Base-by-base conservation (phyloP, 2,888 invertebrate species). In the Dasysyrphus albostriatus region DNA sequence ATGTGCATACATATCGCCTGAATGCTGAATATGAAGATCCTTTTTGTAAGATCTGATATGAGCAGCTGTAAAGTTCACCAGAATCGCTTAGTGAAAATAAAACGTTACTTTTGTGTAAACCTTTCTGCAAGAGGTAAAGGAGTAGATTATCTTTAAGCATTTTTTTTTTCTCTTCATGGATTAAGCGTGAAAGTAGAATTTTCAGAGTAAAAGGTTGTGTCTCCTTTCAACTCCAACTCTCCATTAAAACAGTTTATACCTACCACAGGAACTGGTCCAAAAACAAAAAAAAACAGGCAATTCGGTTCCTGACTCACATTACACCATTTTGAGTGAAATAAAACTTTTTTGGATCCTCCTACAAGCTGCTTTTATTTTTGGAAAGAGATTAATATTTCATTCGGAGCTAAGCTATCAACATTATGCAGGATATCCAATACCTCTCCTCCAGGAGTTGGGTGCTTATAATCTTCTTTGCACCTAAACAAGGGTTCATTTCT, bases 311-410 rank as follows among this genome's bases (percentile, higher is more conserved):
- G 19, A 34, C 34, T 49, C 49, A 37, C 49, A 67, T 67, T 67
- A 67, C 67, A 67, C 19, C 47, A 37, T 49, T 49, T 67, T 67
- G 67, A 19, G 16, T 34, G 19, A 19, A 49, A 49, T 37, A 49
- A 67, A 67, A 67, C n/a, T 19, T 69, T 34, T 69, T 54, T 9
- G 29, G n/a, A 34, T 39, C 10, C 29, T 10, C 5, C 24, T 54
- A n/a, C 6, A 19, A 51, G 19, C 8, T 42, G 39, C 42, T 39
- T 3, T 44, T 29, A 9, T 47, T 47, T 65, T 32, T 47, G 29
- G 54, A 37, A 51, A 24, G 29, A 54, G 51, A 54, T 69, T 69
- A 54, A 69, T 69, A 69, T 69, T 69, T 69, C 69, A 69, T 69
- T 69, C 51, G 29, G 7, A 67, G 19, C 54, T 69, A 39, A 69